Conservation (phyloP, 2,888 invertebrate genomes). For the Pristionchus maxplancki region DNA sequence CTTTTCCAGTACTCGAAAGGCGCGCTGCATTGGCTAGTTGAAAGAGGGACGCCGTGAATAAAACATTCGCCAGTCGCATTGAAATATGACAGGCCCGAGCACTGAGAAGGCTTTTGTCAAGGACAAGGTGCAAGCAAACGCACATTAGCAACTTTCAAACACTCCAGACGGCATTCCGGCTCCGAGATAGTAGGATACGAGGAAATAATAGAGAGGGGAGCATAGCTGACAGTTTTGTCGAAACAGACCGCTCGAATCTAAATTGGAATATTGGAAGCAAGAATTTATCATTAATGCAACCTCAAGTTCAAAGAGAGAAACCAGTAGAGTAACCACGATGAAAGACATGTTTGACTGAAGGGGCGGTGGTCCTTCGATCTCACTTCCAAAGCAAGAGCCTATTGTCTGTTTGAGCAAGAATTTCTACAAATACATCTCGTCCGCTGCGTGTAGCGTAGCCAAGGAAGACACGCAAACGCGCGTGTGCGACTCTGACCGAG, state of each 20-base stretch:
- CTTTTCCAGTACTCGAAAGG: neutral
- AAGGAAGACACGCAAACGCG: neutral
- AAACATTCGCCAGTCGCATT: neutral
- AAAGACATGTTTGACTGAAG: no score
- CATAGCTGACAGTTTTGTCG: neutral
- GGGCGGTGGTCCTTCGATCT: neutral
- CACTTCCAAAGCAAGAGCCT: neutral
- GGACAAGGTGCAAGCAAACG: no score
- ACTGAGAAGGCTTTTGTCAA: neutral
- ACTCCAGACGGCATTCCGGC: neutral
- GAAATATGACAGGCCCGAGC: neutral
- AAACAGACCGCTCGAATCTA: neutral
- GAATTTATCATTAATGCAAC: no score
- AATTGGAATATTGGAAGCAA: no score
- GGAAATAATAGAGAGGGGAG: neutral
- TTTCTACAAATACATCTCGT: neutral
- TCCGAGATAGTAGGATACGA: neutral
- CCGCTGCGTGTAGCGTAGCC: neutral
- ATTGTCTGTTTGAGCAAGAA: neutral
- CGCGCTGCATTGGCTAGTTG: neutral
- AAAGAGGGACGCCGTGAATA: neutral
- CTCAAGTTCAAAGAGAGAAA: no score
- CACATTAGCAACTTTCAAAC: neutral
- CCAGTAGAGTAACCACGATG: no score
- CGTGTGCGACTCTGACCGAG: neutral